Conservation (phyloP, 2,888 invertebrate genomes). For the Drosophila anomelani region DNA sequence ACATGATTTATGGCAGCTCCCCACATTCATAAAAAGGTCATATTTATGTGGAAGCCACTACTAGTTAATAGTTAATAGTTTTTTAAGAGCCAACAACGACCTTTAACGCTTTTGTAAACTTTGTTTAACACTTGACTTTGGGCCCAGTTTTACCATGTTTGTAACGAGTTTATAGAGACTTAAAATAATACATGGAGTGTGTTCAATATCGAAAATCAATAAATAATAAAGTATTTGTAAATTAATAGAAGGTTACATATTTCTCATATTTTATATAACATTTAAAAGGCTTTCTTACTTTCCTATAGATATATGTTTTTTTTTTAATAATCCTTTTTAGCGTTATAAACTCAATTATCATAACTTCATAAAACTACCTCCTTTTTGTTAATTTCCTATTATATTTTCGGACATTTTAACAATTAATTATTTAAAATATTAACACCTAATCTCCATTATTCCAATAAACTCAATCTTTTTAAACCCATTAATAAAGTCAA, state of each 20-base stretch:
- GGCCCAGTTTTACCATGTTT: conserved; percentile 4
- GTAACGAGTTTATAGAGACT: not conserved
- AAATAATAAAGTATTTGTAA: not conserved
- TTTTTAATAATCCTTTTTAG: too few species aligned
- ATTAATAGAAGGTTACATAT: too few species aligned
- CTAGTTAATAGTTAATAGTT: conserved; percentile 4
- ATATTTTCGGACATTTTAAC: not conserved
- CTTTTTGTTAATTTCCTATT: not conserved
- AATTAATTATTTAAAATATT: not conserved
- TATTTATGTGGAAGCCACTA: not conserved
- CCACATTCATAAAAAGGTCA: conserved; percentile 2
- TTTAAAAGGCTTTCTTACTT: not conserved
- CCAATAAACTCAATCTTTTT: not conserved
- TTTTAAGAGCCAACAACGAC: not conserved
- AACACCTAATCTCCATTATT: not conserved
- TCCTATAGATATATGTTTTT: not conserved
- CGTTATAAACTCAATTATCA: not conserved
- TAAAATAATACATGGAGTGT: not conserved
- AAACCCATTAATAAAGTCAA: not conserved
- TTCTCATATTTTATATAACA: too few species aligned
- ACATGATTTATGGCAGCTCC: conserved; percentile 9
- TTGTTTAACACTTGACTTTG: not conserved
- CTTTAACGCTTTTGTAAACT: conserved; percentile 5
- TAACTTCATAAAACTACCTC: not conserved
- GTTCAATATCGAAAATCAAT: not conserved